Conservation (phyloP, 2,113 vertebrate species). For the Cricetomys ansorgei region DNA sequence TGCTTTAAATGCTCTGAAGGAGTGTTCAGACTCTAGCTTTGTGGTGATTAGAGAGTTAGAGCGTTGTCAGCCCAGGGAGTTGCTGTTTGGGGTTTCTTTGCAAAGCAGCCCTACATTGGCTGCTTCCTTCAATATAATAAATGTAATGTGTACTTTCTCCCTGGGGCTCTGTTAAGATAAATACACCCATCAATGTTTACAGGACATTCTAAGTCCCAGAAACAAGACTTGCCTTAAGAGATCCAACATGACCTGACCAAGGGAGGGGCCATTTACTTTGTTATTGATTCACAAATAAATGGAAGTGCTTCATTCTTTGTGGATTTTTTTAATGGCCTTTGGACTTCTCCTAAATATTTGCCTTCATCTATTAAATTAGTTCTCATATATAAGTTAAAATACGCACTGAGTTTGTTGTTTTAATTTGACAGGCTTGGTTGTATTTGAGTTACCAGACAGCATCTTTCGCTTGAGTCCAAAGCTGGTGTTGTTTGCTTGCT, state of each 20-base stretch:
- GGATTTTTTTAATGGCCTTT: slow-evolving; percentile 39
- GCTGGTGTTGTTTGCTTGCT: slow-evolving; percentile 39
- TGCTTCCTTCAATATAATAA: not conserved
- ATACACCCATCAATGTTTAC: not conserved
- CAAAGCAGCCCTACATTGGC: not conserved
- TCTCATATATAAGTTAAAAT: slow-evolving; percentile 58
- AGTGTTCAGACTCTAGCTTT: not conserved
- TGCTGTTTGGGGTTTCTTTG: not conserved
- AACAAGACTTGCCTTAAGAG: slow-evolving; percentile 10
- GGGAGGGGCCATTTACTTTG: not conserved
- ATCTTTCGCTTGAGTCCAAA: slow-evolving; percentile 17
- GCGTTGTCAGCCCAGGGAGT: not conserved
- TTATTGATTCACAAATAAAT: slow-evolving; percentile 39
- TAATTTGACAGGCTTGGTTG: slow-evolving; percentile 37
- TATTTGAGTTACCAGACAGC: slow-evolving; percentile 58
- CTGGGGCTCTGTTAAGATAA: not conserved
- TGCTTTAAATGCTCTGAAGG: rapidly evolving
- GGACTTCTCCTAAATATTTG: slow-evolving; percentile 51
- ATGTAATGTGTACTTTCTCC: not conserved
- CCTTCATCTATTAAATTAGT: slow-evolving; percentile 63
- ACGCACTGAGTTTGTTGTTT: slow-evolving; percentile 53
- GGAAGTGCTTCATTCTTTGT: not conserved
- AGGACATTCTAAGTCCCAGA: slow-evolving; percentile 2
- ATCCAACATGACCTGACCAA: not conserved
- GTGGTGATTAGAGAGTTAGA: too few species aligned